Conservation (phyloP, 1,140 invertebrate genomes). For the Leptinotarsa texana region DNA sequence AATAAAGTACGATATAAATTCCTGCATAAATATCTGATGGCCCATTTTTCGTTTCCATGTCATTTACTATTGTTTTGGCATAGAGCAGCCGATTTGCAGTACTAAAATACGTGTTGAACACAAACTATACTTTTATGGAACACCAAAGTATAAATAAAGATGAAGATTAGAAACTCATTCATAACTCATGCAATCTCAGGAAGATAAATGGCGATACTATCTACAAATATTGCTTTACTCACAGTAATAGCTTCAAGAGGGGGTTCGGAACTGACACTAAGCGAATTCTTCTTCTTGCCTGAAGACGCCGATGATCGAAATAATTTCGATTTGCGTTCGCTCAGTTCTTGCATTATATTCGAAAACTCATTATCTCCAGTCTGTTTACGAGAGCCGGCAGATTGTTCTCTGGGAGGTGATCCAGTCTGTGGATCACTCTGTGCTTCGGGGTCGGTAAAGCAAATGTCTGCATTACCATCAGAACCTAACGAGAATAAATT, state of each 20-base stretch:
- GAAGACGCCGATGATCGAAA: constrained; percentile 67
- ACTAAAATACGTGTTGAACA: too few relatives aligned
- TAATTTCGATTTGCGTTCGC: constrained; percentile 61
- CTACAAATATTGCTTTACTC: constrained; percentile 31
- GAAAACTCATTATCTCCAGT: constrained; percentile 41
- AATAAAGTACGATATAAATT: too few relatives aligned
- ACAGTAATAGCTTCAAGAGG: constrained; percentile 50
- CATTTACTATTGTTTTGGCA: too few relatives aligned
- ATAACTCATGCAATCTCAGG: too few relatives aligned
- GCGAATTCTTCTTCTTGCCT: constrained; percentile 75
- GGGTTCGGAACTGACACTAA: constrained; percentile 61
- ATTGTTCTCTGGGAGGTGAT: constrained; percentile 52
- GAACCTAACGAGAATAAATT: constrained; percentile 30
- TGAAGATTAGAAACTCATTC: too few relatives aligned
- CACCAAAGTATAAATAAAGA: too few relatives aligned
- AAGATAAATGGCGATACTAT: neutral
- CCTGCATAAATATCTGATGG: too few relatives aligned
- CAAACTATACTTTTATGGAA: too few relatives aligned
- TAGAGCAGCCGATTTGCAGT: too few relatives aligned
- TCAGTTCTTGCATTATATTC: constrained; percentile 45
- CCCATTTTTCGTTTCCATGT: too few relatives aligned
- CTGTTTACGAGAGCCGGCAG: constrained; percentile 27
- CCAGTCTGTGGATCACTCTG: constrained; percentile 53
- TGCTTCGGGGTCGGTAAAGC: constrained; percentile 52
- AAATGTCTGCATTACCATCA: constrained; percentile 53